Conservation (phyloP, 2,797 vertebrate genomes). For the Menidia menidia region DNA sequence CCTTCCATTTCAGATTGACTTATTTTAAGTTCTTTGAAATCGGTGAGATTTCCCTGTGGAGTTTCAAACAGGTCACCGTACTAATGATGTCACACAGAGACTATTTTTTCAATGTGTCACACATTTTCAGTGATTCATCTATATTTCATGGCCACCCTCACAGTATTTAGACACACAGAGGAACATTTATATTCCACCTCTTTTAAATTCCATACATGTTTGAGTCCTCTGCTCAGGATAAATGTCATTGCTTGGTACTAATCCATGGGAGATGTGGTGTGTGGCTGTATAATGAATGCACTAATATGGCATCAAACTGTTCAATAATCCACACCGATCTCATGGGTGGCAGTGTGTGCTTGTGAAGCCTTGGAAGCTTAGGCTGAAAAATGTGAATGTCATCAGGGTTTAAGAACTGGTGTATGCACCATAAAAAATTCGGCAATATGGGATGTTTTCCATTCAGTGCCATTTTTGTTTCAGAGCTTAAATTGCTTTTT, state of each 20-base stretch:
- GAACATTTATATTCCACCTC: constrained; percentile 20
- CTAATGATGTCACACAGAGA: constrained; percentile 8
- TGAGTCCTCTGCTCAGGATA: constrained; percentile 28
- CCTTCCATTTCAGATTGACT: too few relatives aligned
- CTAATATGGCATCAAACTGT: constrained; percentile 40
- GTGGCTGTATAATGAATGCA: constrained; percentile 10
- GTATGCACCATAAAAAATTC: constrained; percentile 10
- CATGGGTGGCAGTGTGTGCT: background rate
- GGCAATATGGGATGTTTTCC: constrained; percentile 1
- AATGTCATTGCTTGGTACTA: constrained; percentile 36
- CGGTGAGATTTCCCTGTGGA: constrained; percentile 50
- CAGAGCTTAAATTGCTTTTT: background rate
- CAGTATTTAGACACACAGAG: constrained; percentile 20
- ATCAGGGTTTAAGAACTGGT: background rate
- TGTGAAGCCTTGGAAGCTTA: constrained; percentile 11
- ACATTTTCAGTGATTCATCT: constrained; percentile 38
- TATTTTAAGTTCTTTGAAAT: background rate
- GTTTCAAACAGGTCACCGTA: constrained; percentile 7
- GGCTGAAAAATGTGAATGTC: constrained; percentile 23
- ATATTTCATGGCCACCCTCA: constrained; percentile 40
- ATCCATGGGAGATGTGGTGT: constrained; percentile 21
- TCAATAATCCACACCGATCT: constrained; percentile 38
- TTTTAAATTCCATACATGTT: constrained; percentile 25
- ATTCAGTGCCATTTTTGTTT: background rate
- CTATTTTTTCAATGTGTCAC: constrained; percentile 41